Percentiles rank a stretch among this genome's conserved stretches.
Conservation (phyloP, 2,888 invertebrate genomes). For the Campoplex nolae region DNA sequence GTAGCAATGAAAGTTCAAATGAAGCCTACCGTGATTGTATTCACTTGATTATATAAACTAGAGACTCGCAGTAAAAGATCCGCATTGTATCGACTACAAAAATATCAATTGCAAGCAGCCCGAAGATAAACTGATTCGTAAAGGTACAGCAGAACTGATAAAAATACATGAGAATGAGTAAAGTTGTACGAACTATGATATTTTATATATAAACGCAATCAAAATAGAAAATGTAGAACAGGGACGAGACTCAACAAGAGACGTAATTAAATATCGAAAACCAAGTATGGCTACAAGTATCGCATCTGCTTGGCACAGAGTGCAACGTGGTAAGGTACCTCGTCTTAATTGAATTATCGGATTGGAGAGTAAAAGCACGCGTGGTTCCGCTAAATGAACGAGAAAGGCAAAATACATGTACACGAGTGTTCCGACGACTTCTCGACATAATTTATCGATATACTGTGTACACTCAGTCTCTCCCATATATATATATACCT, state of each 20-base stretch:
- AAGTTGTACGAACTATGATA: not conserved
- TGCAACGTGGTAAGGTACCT: constrained; percentile 33
- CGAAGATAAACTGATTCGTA: not conserved
- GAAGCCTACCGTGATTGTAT: not conserved
- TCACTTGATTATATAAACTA: not conserved
- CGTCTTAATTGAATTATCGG: constrained; percentile 55
- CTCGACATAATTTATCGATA: constrained; percentile 35
- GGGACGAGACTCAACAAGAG: not conserved
- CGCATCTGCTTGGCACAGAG: constrained; percentile 32
- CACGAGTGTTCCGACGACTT: constrained; percentile 25
- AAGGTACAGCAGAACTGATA: not conserved
- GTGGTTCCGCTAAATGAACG: constrained; percentile 44
- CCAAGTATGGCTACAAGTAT: constrained; percentile 5
- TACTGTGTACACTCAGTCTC: not conserved
- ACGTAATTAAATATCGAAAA: constrained; percentile 36
- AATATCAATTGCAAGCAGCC: not conserved
- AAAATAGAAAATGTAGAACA: not conserved
- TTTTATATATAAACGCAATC: not conserved
- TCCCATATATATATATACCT: not conserved
- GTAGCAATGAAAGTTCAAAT: too few relatives aligned
- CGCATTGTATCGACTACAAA: not conserved
- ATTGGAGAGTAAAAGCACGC: constrained; percentile 32
- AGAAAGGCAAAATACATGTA: constrained; percentile 32
- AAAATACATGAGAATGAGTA: not conserved
- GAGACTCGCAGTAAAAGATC: not conserved